Evolutionary conservation across 1,140 invertebrate species (phyloP).

Genomic region (Calephelis nemesis): DNA sequence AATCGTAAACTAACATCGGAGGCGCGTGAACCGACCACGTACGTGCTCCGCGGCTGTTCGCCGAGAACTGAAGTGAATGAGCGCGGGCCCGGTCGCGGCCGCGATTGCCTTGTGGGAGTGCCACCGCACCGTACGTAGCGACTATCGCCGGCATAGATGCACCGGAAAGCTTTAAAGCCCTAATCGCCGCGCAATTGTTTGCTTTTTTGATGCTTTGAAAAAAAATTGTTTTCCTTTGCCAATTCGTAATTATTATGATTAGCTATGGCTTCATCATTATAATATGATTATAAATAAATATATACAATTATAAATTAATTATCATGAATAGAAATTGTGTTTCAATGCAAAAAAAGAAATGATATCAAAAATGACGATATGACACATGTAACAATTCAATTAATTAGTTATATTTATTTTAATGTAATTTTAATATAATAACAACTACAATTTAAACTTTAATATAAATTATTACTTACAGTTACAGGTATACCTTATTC

Average conservation of each 20-base stretch:
- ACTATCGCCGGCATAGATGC: slow-evolving; percentile 65
- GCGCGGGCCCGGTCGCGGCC: slow-evolving; percentile 59
- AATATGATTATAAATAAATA: neutral
- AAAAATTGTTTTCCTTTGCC: slow-evolving; percentile 2
- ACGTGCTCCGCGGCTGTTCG: slow-evolving; percentile 62
- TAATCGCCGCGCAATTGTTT: slow-evolving; percentile 71
- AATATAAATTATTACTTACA: no score
- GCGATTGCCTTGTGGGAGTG: slow-evolving; percentile 66
- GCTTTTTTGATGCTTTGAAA: slow-evolving; percentile 56
- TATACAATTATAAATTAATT: no score
- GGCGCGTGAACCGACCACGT: slow-evolving; percentile 53
- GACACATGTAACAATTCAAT: no score
- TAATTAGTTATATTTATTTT: no score
- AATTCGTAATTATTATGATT: neutral
- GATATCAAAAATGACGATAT: no score
- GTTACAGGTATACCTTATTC: no score
- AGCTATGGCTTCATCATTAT: neutral
- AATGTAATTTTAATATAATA: no score
- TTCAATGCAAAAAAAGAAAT: no score
- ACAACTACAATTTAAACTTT: no score
- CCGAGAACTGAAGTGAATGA: slow-evolving; percentile 72
- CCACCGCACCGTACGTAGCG: slow-evolving; percentile 57
- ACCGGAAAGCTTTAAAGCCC: slow-evolving; percentile 71
- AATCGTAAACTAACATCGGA: slow-evolving; percentile 75
- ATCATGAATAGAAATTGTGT: no score